Evolutionary conservation across 2,888 invertebrate species (phyloP), one percentile per base, ranked within the genome.

Genomic region (Saturnia japonica): DNA sequence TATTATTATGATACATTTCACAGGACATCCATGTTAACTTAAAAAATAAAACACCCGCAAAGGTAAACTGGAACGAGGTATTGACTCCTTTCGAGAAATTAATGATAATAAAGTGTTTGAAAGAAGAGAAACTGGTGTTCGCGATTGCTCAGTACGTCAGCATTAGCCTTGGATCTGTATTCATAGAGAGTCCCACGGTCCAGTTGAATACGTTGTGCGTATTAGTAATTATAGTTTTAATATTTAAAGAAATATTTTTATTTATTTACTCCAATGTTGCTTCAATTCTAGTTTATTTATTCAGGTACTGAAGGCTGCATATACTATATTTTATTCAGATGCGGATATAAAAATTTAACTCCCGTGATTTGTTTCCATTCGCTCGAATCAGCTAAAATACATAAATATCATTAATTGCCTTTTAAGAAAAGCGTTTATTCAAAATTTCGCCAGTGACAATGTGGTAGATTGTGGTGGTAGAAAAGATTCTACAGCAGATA

Each of bases 111-210:
- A 97, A 96, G 87, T 94, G 95, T 42, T 94, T 98, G 68, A 96
- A 95, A 77, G 97, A 97, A 86, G 97, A 98, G 81, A 96, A 97
- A 87, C 93, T 98, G 28, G 96, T 97, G 42, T 96, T 97, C 80
- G 97, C 96, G 1, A 96, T 98, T 12, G 96, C 96, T 0, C 96
- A 97, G 75, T 98, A 96, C 87, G 97, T 98, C 1, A 95, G 96
- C 80, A 93, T 91, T 51, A 97, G 97, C 77, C 94, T 98, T 25
- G 98, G 98, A 0, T 88, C 95, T 69, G 94, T 95, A 68, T 98
- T 98, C 85, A 96, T 98, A 8, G 98, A 98, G 88, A 97, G 97
- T 74, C 97, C 97, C 0, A 95, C 96, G 43, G 95, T 97, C 6
- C 95, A 96, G 71, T 90, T 97, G 72, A 95, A 95, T 72, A 92